Evolutionary conservation across 2,113 vertebrate genomes (phyloP).

Genomic region (Tursiops truncatus): DNA sequence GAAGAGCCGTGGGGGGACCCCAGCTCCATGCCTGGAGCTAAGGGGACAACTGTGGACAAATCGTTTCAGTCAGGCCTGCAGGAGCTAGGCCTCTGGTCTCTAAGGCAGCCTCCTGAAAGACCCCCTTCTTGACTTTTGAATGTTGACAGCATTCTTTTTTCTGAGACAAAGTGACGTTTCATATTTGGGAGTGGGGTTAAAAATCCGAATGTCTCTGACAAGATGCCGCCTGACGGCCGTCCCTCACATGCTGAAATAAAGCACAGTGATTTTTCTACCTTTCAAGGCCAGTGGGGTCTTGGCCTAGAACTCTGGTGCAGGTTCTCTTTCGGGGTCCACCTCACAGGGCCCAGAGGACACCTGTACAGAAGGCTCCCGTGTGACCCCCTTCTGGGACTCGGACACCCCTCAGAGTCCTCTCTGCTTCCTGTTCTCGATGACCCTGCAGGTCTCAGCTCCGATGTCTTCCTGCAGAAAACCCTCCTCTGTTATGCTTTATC

Average conservation of each 20-base stretch:
- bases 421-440: no score
- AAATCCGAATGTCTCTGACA: not conserved
- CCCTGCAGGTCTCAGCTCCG: no score
- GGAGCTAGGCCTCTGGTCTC: not conserved
- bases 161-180: no score
- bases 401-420: no score
- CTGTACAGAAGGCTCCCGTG: no score
- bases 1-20: not conserved
- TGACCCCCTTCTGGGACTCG: no score
- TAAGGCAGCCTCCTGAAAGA: not conserved
- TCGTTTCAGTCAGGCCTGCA: not conserved
- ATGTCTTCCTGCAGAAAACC: no score
- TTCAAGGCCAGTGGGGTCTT: not conserved
- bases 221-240: fast-evolving
- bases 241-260: not conserved
- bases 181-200: not conserved
- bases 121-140: not conserved
- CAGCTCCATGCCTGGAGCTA: not conserved
- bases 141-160: not conserved
- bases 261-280: not conserved
- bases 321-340: no score
- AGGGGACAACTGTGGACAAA: not conserved
- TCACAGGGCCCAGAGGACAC: no score
- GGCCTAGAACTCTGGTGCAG: not conserved
- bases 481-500: no score